Percentiles rank a stretch among this genome's conserved stretches.
These are phyloP conservation scores for Crotalus tigris DNA, from an alignment of 2,113 vertebrate genomes.

Conservation along the genomic window DNA sequence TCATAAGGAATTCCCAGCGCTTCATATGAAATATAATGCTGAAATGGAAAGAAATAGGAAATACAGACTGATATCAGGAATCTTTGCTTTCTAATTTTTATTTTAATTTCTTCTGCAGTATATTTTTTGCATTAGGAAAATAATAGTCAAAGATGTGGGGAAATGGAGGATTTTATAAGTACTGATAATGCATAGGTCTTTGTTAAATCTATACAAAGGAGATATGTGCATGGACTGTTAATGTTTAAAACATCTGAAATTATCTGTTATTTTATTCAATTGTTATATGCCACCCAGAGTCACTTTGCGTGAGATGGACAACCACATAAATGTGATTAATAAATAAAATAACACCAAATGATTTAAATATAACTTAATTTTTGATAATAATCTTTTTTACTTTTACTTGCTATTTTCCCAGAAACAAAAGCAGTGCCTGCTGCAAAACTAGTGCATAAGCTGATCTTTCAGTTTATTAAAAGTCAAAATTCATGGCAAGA, in stretches of 20 bases:
- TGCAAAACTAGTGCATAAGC: constrained; percentile 70
- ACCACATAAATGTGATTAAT: background rate
- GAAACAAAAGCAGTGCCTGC: constrained; percentile 70
- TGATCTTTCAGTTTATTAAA: constrained; percentile 72
- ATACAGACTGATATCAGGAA: background rate
- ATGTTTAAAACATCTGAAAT: background rate
- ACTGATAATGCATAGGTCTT: background rate
- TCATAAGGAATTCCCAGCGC: background rate
- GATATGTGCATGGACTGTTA: background rate
- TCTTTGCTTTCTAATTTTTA: background rate
- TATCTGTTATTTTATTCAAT: background rate
- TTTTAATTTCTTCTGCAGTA: background rate
- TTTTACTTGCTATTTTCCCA: constrained; percentile 36
- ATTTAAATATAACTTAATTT: background rate
- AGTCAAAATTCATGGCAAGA: constrained; percentile 65
- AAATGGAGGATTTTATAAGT: background rate
- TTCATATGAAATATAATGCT: background rate
- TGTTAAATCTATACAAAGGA: background rate
- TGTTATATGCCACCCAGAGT: background rate
- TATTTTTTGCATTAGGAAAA: background rate
- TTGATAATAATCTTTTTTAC: background rate
- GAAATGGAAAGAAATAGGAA: background rate
- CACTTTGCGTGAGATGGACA: background rate
- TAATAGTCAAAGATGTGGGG: background rate
- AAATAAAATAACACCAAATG: background rate